Conservation (phyloP, 2,113 vertebrate genomes). For the Grammomys dolichurus region DNA sequence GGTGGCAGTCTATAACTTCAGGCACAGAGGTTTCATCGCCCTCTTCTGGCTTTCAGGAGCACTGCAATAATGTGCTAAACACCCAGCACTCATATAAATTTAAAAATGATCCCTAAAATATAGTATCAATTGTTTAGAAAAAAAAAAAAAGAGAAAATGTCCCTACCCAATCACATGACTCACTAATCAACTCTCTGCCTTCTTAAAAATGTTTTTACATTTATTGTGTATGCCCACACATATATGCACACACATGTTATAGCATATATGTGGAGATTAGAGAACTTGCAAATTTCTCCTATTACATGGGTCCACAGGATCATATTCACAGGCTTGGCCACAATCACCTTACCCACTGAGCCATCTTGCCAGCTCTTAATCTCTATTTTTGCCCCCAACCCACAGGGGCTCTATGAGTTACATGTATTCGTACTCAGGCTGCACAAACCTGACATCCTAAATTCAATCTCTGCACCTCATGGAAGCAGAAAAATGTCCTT, state of each 20-base stretch:
- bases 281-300: neutral
- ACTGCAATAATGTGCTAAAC: neutral
- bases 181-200: neutral
- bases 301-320: neutral
- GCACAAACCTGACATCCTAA: neutral
- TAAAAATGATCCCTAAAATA: neutral
- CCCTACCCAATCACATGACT: neutral
- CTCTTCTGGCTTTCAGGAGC: neutral
- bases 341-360: neutral
- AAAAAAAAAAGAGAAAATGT: neutral
- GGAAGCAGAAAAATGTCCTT: neutral
- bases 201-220: neutral
- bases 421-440: neutral
- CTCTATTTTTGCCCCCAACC: neutral
- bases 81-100: neutral
- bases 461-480: too few species aligned
- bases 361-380: neutral
- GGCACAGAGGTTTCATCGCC: neutral
- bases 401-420: neutral
- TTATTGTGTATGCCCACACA: neutral
- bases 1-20: neutral
- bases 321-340: neutral
- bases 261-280: neutral
- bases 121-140: neutral
- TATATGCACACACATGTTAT: neutral